These are phyloP conservation scores for Poecile atricapillus DNA, from an alignment of 2,113 vertebrate species.

Conservation along the genomic window DNA sequence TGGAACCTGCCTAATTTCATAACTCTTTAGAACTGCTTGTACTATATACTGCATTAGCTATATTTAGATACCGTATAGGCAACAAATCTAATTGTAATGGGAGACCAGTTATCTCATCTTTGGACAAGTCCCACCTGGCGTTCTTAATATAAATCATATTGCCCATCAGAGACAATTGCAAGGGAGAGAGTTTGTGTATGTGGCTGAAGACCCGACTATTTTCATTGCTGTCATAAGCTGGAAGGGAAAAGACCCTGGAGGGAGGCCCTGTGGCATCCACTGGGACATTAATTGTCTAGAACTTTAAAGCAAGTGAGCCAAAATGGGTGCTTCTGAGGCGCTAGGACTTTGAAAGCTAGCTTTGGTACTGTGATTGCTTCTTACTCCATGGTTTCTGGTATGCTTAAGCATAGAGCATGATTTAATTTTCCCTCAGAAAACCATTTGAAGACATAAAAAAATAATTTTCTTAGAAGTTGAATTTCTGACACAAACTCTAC, in stretches of 20 bases:
- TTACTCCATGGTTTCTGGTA: background rate
- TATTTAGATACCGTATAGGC: background rate
- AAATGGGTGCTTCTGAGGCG: background rate
- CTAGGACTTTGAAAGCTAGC: background rate
- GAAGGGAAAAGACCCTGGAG: background rate
- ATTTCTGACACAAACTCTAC: background rate
- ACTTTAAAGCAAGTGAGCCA: background rate
- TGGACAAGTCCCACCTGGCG: background rate
- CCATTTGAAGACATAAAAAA: background rate
- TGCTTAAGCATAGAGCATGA: background rate
- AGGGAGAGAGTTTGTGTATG: background rate
- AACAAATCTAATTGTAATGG: background rate
- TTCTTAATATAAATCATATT: background rate
- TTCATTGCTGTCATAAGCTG: background rate
- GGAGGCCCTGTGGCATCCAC: background rate
- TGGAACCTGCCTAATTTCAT: background rate
- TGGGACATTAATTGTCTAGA: background rate
- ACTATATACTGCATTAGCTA: background rate
- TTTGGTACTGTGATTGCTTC: background rate
- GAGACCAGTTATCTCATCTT: background rate
- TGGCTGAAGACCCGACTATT: fast-evolving
- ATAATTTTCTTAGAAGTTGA: fast-evolving
- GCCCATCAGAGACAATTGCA: background rate
- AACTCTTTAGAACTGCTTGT: background rate
- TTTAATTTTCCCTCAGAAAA: background rate